These are phyloP conservation scores for Lutjanus argentimaculatus DNA, from an alignment of 2,797 vertebrate species.

Conservation along the genomic window DNA sequence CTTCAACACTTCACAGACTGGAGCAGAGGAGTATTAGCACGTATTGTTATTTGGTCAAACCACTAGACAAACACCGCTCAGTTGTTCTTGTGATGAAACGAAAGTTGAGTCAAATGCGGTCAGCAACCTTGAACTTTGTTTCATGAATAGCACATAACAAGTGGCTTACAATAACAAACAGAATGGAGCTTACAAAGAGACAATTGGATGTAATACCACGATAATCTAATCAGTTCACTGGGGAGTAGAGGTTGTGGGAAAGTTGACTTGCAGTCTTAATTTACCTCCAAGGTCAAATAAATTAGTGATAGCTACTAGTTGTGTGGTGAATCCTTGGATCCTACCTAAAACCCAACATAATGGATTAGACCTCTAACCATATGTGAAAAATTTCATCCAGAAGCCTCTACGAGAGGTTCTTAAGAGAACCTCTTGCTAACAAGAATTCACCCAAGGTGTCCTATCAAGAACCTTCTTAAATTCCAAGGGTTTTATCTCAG, in stretches of 20 bases:
- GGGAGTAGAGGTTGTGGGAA: conserved; percentile 67
- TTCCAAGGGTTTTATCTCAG: too few relatives aligned
- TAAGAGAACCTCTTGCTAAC: too few relatives aligned
- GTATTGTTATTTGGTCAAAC: conserved; percentile 12
- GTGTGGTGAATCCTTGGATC: conserved; percentile 29
- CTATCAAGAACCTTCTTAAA: too few relatives aligned
- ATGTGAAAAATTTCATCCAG: too few relatives aligned
- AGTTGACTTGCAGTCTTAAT: conserved; percentile 43
- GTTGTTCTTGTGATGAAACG: conserved; percentile 37
- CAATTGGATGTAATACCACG: conserved; percentile 56
- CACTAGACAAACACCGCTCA: conserved; percentile 10
- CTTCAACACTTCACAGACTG: conserved; percentile 11
- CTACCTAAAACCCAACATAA: too few relatives aligned
- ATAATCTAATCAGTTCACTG: conserved; percentile 74
- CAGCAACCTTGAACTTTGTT: conserved; percentile 78
- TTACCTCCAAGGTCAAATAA: conserved; percentile 63
- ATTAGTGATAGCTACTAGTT: conserved; percentile 53
- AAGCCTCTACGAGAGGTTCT: too few relatives aligned
- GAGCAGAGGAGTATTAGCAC: conserved; percentile 28
- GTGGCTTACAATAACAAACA: conserved; percentile 54
- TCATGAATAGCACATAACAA: conserved; percentile 49
- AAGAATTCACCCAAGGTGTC: too few relatives aligned
- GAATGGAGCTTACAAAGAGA: conserved; percentile 44
- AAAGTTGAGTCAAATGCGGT: conserved; percentile 46
- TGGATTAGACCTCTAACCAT: too few relatives aligned